A percentile compares a stretch with the other conserved stretches of the same genome.
Conservation (phyloP, 2,113 vertebrate genomes). For the Dendrocopos noguchii region DNA sequence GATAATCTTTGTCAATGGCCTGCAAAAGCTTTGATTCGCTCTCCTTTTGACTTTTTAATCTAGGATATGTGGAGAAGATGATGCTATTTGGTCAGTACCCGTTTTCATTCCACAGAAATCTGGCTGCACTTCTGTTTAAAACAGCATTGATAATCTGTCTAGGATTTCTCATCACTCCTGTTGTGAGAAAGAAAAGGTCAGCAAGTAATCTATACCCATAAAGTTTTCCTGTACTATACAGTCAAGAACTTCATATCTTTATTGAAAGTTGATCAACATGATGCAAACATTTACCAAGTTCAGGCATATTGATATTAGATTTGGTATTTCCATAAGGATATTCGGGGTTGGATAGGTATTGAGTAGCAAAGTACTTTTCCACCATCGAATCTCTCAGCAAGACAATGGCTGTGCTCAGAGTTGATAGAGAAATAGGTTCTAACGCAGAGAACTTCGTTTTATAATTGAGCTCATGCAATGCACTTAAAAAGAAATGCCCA, state of each 20-base stretch:
- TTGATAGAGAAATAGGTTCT: not conserved
- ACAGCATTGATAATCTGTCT: not conserved
- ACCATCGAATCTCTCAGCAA: not conserved
- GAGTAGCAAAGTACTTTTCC: not conserved
- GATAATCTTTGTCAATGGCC: conserved; percentile 4
- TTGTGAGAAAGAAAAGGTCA: conserved; percentile 25
- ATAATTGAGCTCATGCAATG: not conserved
- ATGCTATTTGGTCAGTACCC: conserved; percentile 9
- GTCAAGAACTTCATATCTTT: not conserved
- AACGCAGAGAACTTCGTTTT: not conserved
- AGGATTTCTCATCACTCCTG: not conserved
- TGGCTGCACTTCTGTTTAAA: conserved; percentile 34
- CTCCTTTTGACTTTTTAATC: conserved; percentile 16
- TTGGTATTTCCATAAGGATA: not conserved
- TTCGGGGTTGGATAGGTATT: not conserved
- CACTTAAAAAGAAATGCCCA: not conserved
- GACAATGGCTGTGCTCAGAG: not conserved
- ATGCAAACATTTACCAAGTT: not conserved
- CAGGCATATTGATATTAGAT: not conserved
- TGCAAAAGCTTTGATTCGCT: conserved; percentile 6
- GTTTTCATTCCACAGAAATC: conserved; percentile 22
- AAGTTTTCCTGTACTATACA: conserved; percentile 53
- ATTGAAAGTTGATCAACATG: not conserved
- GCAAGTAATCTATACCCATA: conserved; percentile 4
- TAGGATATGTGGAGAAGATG: not conserved